phyloP scores from a whole-genome alignment of 2,797 vertebrate species.

The Helicolenus hilgendorfi region DNA sequence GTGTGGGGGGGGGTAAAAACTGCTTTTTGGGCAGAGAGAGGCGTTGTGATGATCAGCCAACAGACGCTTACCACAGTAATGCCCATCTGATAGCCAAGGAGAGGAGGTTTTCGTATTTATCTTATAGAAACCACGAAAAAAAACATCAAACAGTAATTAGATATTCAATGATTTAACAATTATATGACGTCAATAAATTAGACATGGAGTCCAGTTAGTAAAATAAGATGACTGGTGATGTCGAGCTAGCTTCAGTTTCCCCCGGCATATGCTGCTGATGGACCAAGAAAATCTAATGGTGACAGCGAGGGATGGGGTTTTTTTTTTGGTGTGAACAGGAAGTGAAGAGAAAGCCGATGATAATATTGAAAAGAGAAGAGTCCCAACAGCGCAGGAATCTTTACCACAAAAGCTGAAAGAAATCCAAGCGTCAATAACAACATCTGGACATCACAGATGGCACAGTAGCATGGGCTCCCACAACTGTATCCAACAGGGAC shows the following conservation, averaged over 20 bases:
- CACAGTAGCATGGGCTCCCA: conserved; percentile 61
- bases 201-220: conserved; percentile 81
- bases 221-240: conserved; percentile 52
- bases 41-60: conserved; percentile 67
- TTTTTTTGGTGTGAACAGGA: conserved; percentile 16
- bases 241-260: conserved; percentile 38
- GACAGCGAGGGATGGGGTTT: neutral
- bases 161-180: conserved; percentile 43
- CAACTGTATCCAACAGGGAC: conserved; percentile 60
- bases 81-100: conserved; percentile 58
- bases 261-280: conserved; percentile 13
- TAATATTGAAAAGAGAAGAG: conserved; percentile 64
- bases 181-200: conserved; percentile 76
- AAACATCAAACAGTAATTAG: conserved; percentile 55
- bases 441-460: conserved; percentile 48
- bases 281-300: conserved; percentile 17
- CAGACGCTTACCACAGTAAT: conserved; percentile 74
- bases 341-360: conserved; percentile 26
- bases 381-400: conserved; percentile 71
- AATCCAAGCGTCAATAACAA: conserved; percentile 72
- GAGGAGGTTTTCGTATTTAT: conserved; percentile 53
- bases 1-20: neutral
- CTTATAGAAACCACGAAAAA: conserved; percentile 18
- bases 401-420: conserved; percentile 75
- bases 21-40: conserved; percentile 40